Base-by-base conservation (phyloP, 2,797 vertebrate genomes). In the Micrastur ruficollis region DNA sequence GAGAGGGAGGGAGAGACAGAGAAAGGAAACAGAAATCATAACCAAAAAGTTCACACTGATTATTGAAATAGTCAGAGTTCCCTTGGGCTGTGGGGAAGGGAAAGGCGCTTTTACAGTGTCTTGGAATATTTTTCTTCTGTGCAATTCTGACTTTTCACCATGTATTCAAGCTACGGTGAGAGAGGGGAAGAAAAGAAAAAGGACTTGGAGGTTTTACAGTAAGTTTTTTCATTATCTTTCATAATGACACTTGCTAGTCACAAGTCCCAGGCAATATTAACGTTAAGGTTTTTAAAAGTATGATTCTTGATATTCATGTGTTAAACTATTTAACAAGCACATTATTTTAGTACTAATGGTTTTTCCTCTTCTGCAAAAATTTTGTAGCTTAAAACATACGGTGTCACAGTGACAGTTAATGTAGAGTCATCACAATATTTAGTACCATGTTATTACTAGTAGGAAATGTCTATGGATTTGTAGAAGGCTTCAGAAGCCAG, bases 1-100 rank as follows among this genome's bases (percentile, higher is more conserved):
- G 75, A 90, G 95, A 96, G 95, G 93, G 94, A 95, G 93, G 95
- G 94, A 95, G 82, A 96, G 92, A 86, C 65, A 94, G 93, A 79
- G 86, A 96, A 94, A 95, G 96, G 92, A 96, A 97, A 87, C 70
- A 95, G 95, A 97, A 97, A 92, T 94, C 93, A 95, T 94, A 96
- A 95, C 73, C 92, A 62, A 95, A 87, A 83, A 93, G 84, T 96
- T 97, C 12, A 0, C 94, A 86, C 89, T 44, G 78, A 95, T 95
- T 96, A 95, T 95, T 89, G 90, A 97, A 97, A 92, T 89, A 96
- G 86, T 75, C 87, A 94, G 74, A 34, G 93, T 91, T 96, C 96
- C 91, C 96, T 81, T 72, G 81, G 93, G 94, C 92, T 90, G 68
- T n/a, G 66, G 38, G 67, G 78, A 95, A 95, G 66, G 79, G 38